A percentile compares a stretch with the other conserved stretches of the same genome.
Evolutionary conservation across 2,797 vertebrate genomes (phyloP).

Genomic region (Xiphophorus birchmanni): DNA sequence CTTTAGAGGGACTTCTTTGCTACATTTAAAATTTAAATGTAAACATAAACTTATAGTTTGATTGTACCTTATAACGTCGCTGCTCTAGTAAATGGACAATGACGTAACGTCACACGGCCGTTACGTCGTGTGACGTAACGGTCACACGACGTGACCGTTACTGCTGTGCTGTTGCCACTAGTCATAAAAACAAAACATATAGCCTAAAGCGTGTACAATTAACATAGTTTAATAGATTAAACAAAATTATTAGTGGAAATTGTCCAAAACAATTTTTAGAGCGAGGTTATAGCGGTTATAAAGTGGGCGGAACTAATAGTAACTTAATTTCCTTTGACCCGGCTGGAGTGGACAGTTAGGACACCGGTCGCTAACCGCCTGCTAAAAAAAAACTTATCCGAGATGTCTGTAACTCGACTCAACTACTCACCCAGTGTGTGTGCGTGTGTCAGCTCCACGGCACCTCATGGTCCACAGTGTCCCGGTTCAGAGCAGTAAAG

Average conservation of each 20-base stretch:
- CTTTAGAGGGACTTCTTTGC: neutral
- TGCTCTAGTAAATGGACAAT: neutral
- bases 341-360: neutral
- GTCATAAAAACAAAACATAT: neutral
- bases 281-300: neutral
- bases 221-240: neutral
- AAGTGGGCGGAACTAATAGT: neutral
- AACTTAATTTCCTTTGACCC: neutral
- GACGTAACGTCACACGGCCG: neutral
- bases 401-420: neutral
- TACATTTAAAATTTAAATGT: neutral
- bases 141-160: neutral
- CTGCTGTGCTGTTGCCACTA: neutral
- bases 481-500: neutral
- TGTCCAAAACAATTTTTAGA: neutral
- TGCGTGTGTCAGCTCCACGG: neutral
- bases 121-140: neutral
- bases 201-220: neutral
- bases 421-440: conserved; percentile 21
- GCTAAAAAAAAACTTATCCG: neutral
- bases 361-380: neutral
- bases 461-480: conserved; percentile 18
- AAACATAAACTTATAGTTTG: neutral
- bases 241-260: neutral
- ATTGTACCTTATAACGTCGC: neutral